Evolutionary conservation across 2,797 vertebrate genomes (phyloP).

Genomic region (Tauraco hartlaubi): DNA sequence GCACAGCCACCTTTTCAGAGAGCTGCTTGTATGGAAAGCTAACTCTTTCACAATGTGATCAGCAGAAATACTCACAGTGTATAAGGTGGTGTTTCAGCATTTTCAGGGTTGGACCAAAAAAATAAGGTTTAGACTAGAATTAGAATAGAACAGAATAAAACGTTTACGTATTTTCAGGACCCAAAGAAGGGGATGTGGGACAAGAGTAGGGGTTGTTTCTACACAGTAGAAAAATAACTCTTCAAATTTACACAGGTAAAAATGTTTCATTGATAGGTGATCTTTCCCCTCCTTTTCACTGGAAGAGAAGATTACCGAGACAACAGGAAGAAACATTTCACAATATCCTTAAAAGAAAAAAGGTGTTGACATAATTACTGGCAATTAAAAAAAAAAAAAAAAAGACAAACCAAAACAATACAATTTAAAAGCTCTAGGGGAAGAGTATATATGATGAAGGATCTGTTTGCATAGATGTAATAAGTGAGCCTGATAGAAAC

Average conservation of each 20-base stretch:
- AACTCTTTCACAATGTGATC: neutral
- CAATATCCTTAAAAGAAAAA: neutral
- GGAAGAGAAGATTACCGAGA: neutral
- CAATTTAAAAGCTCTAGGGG: neutral
- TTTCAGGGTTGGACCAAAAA: neutral
- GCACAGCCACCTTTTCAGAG: neutral
- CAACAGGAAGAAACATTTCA: neutral
- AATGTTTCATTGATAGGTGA: neutral
- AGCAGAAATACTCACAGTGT: neutral
- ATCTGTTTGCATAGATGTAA: neutral
- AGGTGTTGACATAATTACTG: neutral
- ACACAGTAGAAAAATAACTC: constrained; percentile 22
- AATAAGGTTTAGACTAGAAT: neutral
- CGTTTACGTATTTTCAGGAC: neutral
- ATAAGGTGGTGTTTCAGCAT: neutral
- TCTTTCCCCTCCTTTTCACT: neutral
- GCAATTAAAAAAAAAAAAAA: neutral
- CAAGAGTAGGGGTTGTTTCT: neutral
- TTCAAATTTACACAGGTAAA: neutral
- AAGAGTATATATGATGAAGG: neutral
- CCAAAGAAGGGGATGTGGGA: neutral
- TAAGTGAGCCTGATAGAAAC: neutral
- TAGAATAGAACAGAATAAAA: neutral
- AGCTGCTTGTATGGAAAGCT: neutral
- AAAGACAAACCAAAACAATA: too few species aligned